phyloP scores from a whole-genome alignment of 2,113 vertebrate species.

The Eptatretus burgeri region DNA sequence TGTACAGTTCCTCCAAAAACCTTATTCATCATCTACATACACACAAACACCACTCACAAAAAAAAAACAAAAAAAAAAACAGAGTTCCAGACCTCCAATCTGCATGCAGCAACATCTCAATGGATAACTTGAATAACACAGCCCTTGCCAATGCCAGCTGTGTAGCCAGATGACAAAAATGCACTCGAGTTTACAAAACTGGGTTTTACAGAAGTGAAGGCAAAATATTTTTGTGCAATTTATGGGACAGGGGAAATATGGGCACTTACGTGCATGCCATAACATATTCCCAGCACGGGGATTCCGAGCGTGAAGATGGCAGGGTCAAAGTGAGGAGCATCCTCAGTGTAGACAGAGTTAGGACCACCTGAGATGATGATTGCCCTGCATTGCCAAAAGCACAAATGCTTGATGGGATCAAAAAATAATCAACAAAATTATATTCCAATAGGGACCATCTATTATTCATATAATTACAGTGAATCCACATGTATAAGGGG shows the following conservation, averaged over 20 bases:
- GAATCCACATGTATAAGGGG: too few relatives aligned
- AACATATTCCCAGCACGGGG: conserved; percentile 84
- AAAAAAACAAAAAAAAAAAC: background rate
- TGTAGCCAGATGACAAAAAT: too few relatives aligned
- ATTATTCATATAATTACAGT: too few relatives aligned
- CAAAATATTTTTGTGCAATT: too few relatives aligned
- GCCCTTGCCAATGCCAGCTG: background rate
- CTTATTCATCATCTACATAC: conserved; percentile 84
- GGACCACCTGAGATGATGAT: conserved; percentile 95
- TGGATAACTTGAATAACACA: background rate
- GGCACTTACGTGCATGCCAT: conserved; percentile 71
- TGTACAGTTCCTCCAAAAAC: conserved; percentile 91
- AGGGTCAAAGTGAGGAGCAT: conserved; percentile 85
- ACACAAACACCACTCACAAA: background rate
- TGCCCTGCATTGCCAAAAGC: conserved; percentile 25
- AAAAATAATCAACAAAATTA: too few relatives aligned
- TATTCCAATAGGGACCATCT: too few relatives aligned
- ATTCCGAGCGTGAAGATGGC: conserved; percentile 94
- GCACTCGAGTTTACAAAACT: too few relatives aligned
- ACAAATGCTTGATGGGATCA: background rate
- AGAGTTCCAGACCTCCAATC: background rate
- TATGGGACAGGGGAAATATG: too few relatives aligned
- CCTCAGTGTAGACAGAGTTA: conserved; percentile 87
- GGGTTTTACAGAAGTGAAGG: too few relatives aligned
- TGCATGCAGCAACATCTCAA: background rate